Base-by-base conservation (phyloP, 2,797 vertebrate species). In the Otolemur crassicaudatus region DNA sequence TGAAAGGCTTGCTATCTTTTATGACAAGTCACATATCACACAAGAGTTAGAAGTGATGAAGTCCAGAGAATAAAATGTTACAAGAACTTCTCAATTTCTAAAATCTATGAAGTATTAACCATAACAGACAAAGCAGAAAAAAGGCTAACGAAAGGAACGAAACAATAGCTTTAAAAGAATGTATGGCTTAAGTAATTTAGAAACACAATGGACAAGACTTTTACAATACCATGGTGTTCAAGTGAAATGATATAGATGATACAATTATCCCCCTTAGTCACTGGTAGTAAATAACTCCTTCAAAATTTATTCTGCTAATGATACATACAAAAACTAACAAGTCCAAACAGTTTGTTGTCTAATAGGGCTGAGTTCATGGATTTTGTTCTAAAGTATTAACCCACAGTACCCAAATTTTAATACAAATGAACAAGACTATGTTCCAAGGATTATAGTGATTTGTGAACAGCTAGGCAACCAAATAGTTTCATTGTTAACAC, bases 161-260 rank as follows among this genome's bases (percentile, higher is more conserved):
- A 96, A 92, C 67, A 65, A 93, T 53, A 88, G 91, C 25, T 70
- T 89, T 86, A 96, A 86, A 23, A 88, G 20, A 96, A 97, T 95
- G 93, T 97, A 97, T 97, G 96, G 97, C 90, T 97, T 97, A 95
- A 90, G 96, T 93, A 97, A 97, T 94, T 97, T 86, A 93, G 76
- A 96, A 97, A 97, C 91, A 86, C 94, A 94, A 97, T 43, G 96
- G 87, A 97, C 94, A 95, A 95, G 80, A 96, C 95, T 95, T 94
- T 81, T 90, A 98, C 94, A 95, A 96, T 89, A 95, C 93, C 93
- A 97, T 95, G 97, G 94, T 89, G 93, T 96, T 96, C 81, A 98
- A 97, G 97, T 95, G 94, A 96, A 97, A 94, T 97, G 81, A 92
- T 95, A 92, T 1, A 86, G 77, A 95, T 84, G 80, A 88, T 90